Evolutionary conservation across 2,113 vertebrate genomes (phyloP), one percentile per base, ranked within the genome.

Genomic region (Paracanthobrama guichenoti): DNA sequence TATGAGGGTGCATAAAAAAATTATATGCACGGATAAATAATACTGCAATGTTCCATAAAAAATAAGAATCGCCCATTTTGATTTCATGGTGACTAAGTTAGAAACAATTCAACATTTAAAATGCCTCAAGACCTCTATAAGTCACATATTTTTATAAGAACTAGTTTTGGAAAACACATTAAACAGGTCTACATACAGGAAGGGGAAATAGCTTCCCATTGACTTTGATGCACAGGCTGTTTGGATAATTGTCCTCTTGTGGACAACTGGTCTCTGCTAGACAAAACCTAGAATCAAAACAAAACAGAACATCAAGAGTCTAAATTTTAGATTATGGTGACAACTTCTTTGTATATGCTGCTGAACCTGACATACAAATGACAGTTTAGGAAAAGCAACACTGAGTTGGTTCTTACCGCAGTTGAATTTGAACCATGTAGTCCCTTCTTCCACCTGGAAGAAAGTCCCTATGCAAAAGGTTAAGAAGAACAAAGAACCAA

Each of bases 221-320:
- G 77, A 99, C 97, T 94, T 99, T 99, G 92, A 99, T 97, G 88
- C 97, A 98, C 22, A 99, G 92, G 92, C 96, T 96, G 92, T 95
- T 98, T 4, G 98, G 97, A 84, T 96, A 99, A 90, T 97, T 98
- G 90, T 99, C 97, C 92, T 98, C 97, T 93, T 99, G 97, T 89
- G 96, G 95, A 87, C 98, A 99, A 92, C 97, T 99, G 2, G 98
- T 99, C 91, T 99, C 97, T 82, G 97, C 97, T 83, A 99, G 93
- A 88, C 98, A 99, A 89, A 99, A 96, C 93, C 98, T 99, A 24
- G 46, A 39, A 85, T 35, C 26, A 26, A 73, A 87, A 74, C 82
- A 76, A 88, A 28, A 78, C 1, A 42, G 31, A 79, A 67, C 18
- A 73, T 73, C 7, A 44, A 67, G 8, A 71, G 24, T 42, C 16